Percentiles rank a stretch among this genome's conserved stretches.
phyloP scores from a whole-genome alignment of 2,797 vertebrate species.

The Thaleichthys pacificus region DNA sequence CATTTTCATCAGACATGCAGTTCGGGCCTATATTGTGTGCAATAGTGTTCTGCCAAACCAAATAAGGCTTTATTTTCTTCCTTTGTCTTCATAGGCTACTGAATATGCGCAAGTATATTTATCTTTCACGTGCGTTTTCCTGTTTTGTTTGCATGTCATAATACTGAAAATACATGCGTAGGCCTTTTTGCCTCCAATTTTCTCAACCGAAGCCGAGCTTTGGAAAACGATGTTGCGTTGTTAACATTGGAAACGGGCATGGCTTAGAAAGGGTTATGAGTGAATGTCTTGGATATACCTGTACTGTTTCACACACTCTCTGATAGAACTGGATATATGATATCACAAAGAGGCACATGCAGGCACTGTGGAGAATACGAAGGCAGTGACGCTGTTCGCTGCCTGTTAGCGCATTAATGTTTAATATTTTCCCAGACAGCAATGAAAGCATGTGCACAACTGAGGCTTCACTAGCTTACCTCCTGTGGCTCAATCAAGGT shows the following conservation, averaged over 20 bases:
- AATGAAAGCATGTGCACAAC: constrained; percentile 76
- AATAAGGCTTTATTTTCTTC: not conserved
- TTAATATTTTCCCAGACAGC: constrained; percentile 86
- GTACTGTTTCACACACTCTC: constrained; percentile 44
- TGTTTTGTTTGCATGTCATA: constrained; percentile 8
- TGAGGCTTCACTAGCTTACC: constrained; percentile 80
- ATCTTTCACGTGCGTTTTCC: not conserved
- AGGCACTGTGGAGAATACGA: constrained; percentile 34
- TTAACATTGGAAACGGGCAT: not conserved
- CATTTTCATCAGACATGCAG: constrained; percentile 65
- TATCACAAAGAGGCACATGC: constrained; percentile 44
- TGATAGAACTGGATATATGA: constrained; percentile 47
- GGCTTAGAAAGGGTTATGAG: constrained; percentile 36
- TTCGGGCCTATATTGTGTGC: constrained; percentile 7
- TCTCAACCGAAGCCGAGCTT: not conserved
- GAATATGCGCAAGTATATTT: not conserved
- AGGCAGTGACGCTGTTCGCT: constrained; percentile 62
- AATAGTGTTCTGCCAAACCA: not conserved
- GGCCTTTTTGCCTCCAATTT: constrained; percentile 5
- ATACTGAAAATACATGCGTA: not conserved
- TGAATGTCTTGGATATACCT: constrained; percentile 32
- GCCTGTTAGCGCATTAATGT: constrained; percentile 83
- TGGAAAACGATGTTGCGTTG: not conserved
- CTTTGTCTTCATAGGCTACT: not conserved
- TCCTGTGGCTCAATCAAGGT: constrained; percentile 82